Conservation (phyloP, 2,797 vertebrate genomes). For the Chromis chromis region DNA sequence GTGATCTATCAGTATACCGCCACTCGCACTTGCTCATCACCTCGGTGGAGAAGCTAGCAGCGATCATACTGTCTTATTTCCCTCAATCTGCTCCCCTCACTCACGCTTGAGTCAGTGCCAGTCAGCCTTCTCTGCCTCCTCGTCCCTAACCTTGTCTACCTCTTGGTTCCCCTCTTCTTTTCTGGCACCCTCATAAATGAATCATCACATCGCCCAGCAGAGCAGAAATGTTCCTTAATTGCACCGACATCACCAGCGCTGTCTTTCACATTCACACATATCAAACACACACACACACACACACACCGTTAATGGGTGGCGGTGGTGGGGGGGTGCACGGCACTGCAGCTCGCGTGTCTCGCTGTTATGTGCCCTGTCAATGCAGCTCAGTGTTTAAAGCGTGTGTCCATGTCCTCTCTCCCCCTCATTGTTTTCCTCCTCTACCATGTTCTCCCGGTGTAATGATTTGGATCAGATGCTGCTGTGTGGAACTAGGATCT, state of each 20-base stretch:
- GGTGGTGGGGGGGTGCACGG: background rate
- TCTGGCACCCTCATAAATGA: constrained; percentile 79
- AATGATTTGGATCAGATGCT: constrained; percentile 81
- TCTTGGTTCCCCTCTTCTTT: constrained; percentile 51
- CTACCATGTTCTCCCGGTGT: constrained; percentile 71
- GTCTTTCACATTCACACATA: constrained; percentile 58
- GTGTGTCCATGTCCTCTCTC: constrained; percentile 54
- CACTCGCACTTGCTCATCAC: constrained; percentile 52
- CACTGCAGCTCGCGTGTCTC: constrained; percentile 57
- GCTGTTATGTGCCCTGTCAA: constrained; percentile 71
- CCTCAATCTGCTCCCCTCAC: constrained; percentile 56
- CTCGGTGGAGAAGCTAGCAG: constrained; percentile 43
- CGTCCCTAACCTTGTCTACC: constrained; percentile 63
- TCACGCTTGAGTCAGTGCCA: constrained; percentile 34
- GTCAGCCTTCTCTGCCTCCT: constrained; percentile 48
- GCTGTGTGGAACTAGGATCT: constrained; percentile 74
- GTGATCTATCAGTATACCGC: constrained; percentile 60
- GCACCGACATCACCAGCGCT: constrained; percentile 70
- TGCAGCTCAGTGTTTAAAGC: constrained; percentile 69
- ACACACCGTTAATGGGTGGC: constrained; percentile 56
- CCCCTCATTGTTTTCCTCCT: constrained; percentile 64
- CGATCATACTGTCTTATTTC: constrained; percentile 54
- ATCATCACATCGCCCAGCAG: constrained; percentile 79
- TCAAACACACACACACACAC: constrained; percentile 47
- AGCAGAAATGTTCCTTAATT: constrained; percentile 84